Evolutionary conservation across 2,888 invertebrate species (phyloP).

Genomic region (Amphipoea oculea): DNA sequence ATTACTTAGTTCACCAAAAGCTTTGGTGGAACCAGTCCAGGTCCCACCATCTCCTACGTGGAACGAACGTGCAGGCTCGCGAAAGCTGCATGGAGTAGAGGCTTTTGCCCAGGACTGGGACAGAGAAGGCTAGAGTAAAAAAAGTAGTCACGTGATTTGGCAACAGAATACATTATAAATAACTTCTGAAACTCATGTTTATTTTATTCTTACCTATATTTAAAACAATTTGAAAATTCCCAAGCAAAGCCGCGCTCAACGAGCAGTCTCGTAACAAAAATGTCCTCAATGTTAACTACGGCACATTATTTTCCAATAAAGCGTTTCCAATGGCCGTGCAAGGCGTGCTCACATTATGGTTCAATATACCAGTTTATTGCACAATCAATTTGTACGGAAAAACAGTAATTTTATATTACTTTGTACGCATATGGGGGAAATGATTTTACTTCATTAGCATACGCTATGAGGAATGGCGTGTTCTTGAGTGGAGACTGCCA

Average conservation of each 20-base stretch:
- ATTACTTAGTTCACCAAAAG: background rate
- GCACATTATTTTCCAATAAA: constrained; percentile 62
- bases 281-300: constrained; percentile 56
- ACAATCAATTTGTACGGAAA: constrained; percentile 56
- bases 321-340: constrained; percentile 42
- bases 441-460: constrained; percentile 39
- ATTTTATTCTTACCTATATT: no score
- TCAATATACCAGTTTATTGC: constrained; percentile 52
- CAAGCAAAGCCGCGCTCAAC: constrained; percentile 8
- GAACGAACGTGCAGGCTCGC: background rate
- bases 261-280: constrained; percentile 41
- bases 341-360: constrained; percentile 41
- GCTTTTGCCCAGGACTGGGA: background rate
- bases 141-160: background rate
- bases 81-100: background rate
- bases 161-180: background rate
- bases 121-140: background rate
- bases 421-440: constrained; percentile 17
- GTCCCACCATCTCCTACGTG: background rate
- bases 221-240: background rate
- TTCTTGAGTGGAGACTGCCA: constrained; percentile 1
- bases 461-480: background rate
- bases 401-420: constrained; percentile 34
- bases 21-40: background rate
- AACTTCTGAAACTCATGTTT: no score